Base-by-base conservation (phyloP, 30 jellyfish, hydroid and myxozoan genomes). In the Morbakka virulenta region DNA sequence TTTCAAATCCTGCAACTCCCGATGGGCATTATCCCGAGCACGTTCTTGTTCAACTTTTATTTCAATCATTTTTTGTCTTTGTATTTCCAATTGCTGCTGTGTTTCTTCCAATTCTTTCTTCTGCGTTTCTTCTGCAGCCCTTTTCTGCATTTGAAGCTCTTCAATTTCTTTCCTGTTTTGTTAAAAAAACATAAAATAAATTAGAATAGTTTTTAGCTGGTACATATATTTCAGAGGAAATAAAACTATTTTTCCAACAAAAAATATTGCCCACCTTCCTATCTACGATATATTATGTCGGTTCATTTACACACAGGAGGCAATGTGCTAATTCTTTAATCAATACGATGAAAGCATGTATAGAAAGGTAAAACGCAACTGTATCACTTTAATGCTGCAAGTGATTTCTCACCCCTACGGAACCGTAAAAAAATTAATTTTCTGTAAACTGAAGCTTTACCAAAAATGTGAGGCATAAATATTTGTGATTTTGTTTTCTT, bases 151-250 rank as follows among this genome's bases (percentile, higher is more conserved):
- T 32, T 89, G 94, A 29, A 89, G 73, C 67, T 68, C 77, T 32
- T 89, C 95, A 35, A 89, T 73, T 63, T 89, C 95, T 24, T 32
- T 61, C 84, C 96, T 87, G 66, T n/a, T n/a, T n/a, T n/a, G n/a
- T n/a, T n/a, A 32, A 47, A 35, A 27, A 24, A 28, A 61, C n/a
- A 14, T 3, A 13, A 17, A 4, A 6, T 27, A 2, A 6, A 69
- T 69, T 69, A 13, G 32, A 3, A 1, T 20, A 64, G 63, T 64
- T 64, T 64, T 2, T 64, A 12, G 28, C 28, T n/a, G 28, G 75
- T n/a, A 28, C 63, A 64, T 3, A n/a, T 61, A 61, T 23, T 17
- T 61, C 12, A 22, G 20, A 21, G 64, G n/a, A 1, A 35, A 57
- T 17, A 62, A 2, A 61, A 0, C 27, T 51, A 30, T n/a, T 21